Percentiles rank a stretch among this genome's conserved stretches.
phyloP scores from a whole-genome alignment of 2,797 vertebrate species.

The Rousettus madagascariensis region DNA sequence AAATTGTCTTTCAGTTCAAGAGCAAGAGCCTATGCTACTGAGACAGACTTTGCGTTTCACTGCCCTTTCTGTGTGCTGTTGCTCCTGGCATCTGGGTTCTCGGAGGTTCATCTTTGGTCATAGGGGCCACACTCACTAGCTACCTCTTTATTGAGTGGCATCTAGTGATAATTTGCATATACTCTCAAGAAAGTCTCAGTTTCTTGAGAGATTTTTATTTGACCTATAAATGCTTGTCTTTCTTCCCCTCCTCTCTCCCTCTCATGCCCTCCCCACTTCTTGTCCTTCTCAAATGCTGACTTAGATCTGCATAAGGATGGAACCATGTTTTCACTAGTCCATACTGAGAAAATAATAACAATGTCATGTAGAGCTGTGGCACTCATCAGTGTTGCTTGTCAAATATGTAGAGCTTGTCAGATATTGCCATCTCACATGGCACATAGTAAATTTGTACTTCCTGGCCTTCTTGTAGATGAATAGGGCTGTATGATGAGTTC shows the following conservation, averaged over 20 bases:
- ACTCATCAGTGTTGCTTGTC: background rate
- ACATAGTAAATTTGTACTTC: background rate
- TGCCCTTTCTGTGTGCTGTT: background rate
- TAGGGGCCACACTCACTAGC: background rate
- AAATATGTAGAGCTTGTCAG: background rate
- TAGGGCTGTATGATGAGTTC: background rate
- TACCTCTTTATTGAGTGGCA: background rate
- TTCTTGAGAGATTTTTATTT: constrained; percentile 33
- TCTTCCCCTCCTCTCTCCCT: background rate
- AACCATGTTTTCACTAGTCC: background rate
- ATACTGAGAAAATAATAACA: background rate
- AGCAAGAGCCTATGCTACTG: constrained; percentile 30
- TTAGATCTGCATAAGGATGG: background rate
- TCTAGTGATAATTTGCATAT: background rate
- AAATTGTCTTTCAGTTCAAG: constrained; percentile 61
- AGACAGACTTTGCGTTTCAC: background rate
- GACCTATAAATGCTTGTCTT: background rate
- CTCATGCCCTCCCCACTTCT: no score
- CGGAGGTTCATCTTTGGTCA: background rate
- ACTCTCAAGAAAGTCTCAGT: background rate
- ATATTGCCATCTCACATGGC: background rate
- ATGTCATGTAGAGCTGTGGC: background rate
- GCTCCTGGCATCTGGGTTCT: background rate
- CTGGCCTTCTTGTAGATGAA: background rate
- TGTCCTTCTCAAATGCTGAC: background rate